Evolutionary conservation across 2,113 vertebrate species (phyloP).

Genomic region (Geococcyx californianus): DNA sequence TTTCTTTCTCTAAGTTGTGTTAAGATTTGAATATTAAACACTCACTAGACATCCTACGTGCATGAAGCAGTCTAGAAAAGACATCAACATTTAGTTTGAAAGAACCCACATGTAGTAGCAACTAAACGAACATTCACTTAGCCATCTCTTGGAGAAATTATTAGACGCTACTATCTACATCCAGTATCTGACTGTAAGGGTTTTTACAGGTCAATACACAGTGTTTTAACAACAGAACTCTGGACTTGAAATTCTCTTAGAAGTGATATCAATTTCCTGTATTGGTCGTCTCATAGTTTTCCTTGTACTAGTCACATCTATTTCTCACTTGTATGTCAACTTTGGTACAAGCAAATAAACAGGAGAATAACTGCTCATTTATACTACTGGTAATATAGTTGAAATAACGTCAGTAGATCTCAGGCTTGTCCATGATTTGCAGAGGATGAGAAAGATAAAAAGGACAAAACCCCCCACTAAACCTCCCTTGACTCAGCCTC

Average conservation of each 20-base stretch:
- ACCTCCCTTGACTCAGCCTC: no score
- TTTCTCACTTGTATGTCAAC: background rate
- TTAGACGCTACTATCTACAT: background rate
- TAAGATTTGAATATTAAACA: background rate
- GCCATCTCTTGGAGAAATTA: background rate
- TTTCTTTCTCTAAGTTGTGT: background rate
- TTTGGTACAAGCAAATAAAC: background rate
- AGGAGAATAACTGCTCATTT: background rate
- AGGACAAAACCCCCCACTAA: background rate
- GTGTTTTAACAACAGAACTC: background rate
- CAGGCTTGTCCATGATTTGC: background rate
- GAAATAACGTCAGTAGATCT: background rate
- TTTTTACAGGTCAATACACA: background rate
- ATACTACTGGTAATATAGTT: background rate
- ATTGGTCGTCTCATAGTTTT: background rate
- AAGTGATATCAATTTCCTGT: background rate
- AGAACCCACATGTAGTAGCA: background rate
- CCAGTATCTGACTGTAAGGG: background rate
- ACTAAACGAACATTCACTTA: background rate
- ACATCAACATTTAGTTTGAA: background rate
- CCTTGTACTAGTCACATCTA: background rate
- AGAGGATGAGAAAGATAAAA: background rate
- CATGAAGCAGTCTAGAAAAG: background rate
- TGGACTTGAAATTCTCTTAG: background rate
- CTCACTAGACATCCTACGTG: background rate